These are phyloP conservation scores for Epinephelus malabaricus DNA, from an alignment of 2,797 vertebrate species.

Conservation along the genomic window DNA sequence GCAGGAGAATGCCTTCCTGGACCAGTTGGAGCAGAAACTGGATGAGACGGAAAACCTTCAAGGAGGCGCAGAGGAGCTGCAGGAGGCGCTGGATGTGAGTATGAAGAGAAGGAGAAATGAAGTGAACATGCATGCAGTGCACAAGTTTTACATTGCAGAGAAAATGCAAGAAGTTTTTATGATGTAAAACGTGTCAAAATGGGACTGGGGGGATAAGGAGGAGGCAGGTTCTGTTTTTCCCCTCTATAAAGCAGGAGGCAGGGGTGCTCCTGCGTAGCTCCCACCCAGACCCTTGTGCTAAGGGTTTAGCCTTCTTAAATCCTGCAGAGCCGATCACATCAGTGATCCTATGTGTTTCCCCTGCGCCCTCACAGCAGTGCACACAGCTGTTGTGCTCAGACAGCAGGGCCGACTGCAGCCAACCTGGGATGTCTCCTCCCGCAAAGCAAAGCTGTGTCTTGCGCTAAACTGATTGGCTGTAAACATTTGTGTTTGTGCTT, in stretches of 20 bases:
- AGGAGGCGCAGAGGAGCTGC: constrained; percentile 91
- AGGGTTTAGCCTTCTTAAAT: background rate
- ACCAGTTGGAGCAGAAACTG: constrained; percentile 93
- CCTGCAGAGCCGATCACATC: background rate
- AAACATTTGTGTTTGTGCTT: background rate
- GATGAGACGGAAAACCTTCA: constrained; percentile 91
- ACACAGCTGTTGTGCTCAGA: no score
- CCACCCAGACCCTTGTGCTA: no score
- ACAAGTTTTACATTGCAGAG: background rate
- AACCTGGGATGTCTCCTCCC: background rate
- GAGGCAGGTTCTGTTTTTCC: background rate
- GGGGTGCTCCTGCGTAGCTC: background rate
- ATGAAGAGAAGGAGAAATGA: background rate
- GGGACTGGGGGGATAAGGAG: background rate
- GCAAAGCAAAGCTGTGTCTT: background rate
- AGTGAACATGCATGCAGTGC: background rate
- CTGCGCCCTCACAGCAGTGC: background rate
- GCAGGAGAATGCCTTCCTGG: constrained; percentile 94
- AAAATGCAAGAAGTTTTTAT: no score
- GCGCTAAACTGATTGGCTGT: background rate
- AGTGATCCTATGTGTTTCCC: background rate
- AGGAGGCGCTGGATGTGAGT: constrained; percentile 92
- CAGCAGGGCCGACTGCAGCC: background rate
- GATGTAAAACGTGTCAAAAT: background rate
- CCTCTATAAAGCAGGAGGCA: background rate